phyloP scores from a whole-genome alignment of 2,888 invertebrate genomes.

The Zaprionus lineosus region DNA sequence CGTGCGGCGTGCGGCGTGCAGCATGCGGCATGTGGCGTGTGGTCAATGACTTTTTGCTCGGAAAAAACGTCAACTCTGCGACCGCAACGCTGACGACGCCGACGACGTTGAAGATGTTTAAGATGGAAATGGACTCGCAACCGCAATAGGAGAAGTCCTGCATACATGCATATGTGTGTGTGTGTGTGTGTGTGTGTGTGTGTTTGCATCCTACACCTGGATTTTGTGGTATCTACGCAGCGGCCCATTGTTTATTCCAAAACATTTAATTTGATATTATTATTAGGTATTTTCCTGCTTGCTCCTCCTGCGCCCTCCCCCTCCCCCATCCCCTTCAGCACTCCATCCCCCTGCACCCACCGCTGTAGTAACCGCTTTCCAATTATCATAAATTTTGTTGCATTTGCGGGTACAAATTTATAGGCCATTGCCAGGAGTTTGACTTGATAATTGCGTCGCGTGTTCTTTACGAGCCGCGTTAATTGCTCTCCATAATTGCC shows the following conservation, averaged over 20 bases:
- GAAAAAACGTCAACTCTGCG: conserved; percentile 29
- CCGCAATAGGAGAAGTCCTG: too few relatives aligned
- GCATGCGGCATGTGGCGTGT: conserved; percentile 35
- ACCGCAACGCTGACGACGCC: conserved; percentile 8
- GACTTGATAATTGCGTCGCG: conserved; percentile 9
- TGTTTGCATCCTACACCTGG: too few relatives aligned
- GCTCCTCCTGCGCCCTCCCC: too few relatives aligned
- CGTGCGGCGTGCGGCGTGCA: conserved; percentile 9
- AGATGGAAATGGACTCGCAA: not conserved
- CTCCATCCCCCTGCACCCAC: too few relatives aligned
- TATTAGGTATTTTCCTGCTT: too few relatives aligned
- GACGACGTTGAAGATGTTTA: not conserved
- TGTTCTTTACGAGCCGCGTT: conserved; percentile 11
- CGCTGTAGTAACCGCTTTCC: conserved; percentile 22
- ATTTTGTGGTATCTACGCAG: too few relatives aligned
- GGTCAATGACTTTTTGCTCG: conserved; percentile 71
- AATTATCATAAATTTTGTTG: conserved; percentile 41
- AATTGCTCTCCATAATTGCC: conserved; percentile 30
- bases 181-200: too few relatives aligned
- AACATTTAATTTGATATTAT: too few relatives aligned
- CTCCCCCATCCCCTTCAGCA: too few relatives aligned
- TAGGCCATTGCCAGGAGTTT: not conserved
- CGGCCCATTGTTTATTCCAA: too few relatives aligned
- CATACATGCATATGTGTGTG: too few relatives aligned
- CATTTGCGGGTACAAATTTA: not conserved